These are phyloP conservation scores for Heliconius ismenius DNA, from an alignment of 2,888 invertebrate species.

Conservation along the genomic window DNA sequence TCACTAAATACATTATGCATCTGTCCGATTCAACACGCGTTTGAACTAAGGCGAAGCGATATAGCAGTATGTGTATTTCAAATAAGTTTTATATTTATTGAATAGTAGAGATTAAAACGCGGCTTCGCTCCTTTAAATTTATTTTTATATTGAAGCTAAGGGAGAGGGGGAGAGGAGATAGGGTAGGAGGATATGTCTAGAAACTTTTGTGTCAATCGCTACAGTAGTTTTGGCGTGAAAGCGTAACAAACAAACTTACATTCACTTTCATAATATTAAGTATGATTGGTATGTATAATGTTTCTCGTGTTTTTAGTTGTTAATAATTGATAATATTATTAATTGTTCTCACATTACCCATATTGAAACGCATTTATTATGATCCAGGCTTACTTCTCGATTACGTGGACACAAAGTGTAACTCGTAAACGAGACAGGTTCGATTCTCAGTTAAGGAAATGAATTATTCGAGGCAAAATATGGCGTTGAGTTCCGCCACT, in stretches of 20 bases:
- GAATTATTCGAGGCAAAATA: neutral
- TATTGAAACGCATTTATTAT: neutral
- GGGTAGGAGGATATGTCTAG: too few species aligned
- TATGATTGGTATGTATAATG: neutral
- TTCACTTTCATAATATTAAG: too few species aligned
- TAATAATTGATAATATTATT: neutral
- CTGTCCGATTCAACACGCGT: constrained; percentile 37
- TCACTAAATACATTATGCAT: constrained; percentile 49
- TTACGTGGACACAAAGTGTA: too few species aligned
- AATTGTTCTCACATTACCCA: neutral
- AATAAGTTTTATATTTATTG: neutral
- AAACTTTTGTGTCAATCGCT: too few species aligned
- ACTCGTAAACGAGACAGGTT: too few species aligned
- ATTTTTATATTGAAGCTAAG: too few species aligned
- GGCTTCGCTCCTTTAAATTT: too few species aligned
- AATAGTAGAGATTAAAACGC: too few species aligned
- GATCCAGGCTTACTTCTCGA: too few species aligned
- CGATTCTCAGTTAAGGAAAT: neutral
- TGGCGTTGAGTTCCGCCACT: neutral
- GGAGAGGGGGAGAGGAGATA: too few species aligned
- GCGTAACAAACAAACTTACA: too few species aligned
- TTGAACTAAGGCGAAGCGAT: constrained; percentile 17
- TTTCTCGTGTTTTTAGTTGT: neutral
- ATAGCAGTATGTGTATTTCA: neutral
- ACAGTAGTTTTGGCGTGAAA: too few species aligned